Conservation (phyloP, 30 jellyfish, hydroid and myxozoan genomes). For the Nemopilema nomurai region DNA sequence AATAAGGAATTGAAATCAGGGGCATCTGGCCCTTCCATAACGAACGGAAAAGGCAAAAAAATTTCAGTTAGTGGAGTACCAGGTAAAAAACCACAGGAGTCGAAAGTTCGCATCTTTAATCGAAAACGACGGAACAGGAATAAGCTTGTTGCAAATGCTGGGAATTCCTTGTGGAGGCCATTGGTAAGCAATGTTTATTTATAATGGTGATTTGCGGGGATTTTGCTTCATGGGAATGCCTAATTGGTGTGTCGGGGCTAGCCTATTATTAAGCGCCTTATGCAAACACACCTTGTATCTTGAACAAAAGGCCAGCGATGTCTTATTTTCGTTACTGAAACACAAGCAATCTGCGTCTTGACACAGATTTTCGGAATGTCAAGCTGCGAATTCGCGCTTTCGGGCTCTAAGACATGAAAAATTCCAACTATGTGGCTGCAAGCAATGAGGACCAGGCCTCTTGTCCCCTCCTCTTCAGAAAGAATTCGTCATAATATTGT, state of each 20-base stretch:
- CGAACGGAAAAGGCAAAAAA: slow-evolving; percentile 23
- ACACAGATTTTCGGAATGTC: neutral
- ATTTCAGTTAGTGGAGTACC: slow-evolving; percentile 2
- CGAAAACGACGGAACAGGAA: slow-evolving; percentile 82
- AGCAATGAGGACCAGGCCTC: too few relatives aligned
- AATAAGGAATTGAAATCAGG: neutral
- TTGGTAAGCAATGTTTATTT: slow-evolving; percentile 63
- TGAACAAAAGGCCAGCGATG: too few relatives aligned
- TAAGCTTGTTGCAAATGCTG: slow-evolving; percentile 85
- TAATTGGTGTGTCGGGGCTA: neutral
- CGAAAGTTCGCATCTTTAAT: slow-evolving; percentile 51
- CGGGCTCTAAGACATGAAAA: too few relatives aligned
- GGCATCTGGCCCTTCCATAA: slow-evolving; percentile 5
- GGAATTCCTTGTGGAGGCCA: slow-evolving; percentile 96
- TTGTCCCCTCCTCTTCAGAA: neutral
- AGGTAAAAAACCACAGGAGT: slow-evolving; percentile 35
- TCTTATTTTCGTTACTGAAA: too few relatives aligned
- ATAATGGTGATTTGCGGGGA: neutral
- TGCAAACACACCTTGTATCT: too few relatives aligned
- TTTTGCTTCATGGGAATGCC: neutral
- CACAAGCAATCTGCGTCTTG: neutral
- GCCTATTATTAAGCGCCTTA: too few relatives aligned
- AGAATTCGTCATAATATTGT: neutral
- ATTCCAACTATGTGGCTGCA: too few relatives aligned
- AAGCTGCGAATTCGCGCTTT: neutral